Conservation (phyloP, 2,888 invertebrate genomes). For the Laothoe populi region DNA sequence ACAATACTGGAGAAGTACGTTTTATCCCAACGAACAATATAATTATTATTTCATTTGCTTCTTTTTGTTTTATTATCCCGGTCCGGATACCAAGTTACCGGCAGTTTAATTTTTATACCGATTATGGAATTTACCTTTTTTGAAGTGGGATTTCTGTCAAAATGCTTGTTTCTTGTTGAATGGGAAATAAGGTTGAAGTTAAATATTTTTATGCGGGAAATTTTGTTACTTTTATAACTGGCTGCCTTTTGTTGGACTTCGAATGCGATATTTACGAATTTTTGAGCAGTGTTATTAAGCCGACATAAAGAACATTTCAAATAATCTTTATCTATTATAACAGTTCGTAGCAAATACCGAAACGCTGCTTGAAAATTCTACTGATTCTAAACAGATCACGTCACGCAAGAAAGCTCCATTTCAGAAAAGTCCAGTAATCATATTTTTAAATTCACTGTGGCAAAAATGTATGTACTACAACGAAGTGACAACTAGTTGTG, state of each 20-base stretch:
- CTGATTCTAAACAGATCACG: too few species aligned
- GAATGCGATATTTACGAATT: background rate
- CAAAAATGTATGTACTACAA: too few species aligned
- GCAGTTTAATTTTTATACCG: slow-evolving; percentile 37
- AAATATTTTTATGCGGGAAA: slow-evolving; percentile 9
- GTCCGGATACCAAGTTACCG: slow-evolving; percentile 33
- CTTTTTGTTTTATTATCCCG: slow-evolving; percentile 44
- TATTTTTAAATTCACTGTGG: too few species aligned
- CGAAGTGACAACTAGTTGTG: too few species aligned
- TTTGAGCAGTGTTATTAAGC: background rate
- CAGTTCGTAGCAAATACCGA: too few species aligned
- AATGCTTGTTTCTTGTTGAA: slow-evolving; percentile 38
- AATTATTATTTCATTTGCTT: slow-evolving; percentile 48
- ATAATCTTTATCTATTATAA: background rate
- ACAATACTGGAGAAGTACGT: slow-evolving; percentile 40
- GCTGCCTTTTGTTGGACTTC: background rate
- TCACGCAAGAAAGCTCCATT: too few species aligned
- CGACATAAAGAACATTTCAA: background rate
- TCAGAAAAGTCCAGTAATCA: too few species aligned
- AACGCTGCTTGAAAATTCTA: too few species aligned
- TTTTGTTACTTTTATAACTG: slow-evolving; percentile 17
- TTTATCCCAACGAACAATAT: slow-evolving; percentile 40
- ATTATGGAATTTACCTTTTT: slow-evolving; percentile 41
- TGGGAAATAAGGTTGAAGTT: slow-evolving; percentile 35
- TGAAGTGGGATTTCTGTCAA: slow-evolving; percentile 39